A percentile compares a stretch with the other conserved stretches of the same genome.
Evolutionary conservation across 2,888 invertebrate species (phyloP).

Genomic region (Syrista parreyssii): DNA sequence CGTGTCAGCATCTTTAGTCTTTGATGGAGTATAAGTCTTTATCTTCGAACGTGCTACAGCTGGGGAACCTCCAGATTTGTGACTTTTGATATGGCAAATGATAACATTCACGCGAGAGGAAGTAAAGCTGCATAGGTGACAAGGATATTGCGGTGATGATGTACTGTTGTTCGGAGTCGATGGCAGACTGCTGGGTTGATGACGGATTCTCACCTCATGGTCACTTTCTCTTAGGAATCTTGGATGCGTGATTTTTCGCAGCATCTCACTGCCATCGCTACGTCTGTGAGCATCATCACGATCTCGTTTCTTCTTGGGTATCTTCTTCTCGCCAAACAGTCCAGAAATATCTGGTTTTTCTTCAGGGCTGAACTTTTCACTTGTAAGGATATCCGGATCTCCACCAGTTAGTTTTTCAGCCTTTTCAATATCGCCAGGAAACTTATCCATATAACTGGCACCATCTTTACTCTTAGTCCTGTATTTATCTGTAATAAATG

Average conservation of each 20-base stretch:
- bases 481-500: slow-evolving; percentile 69
- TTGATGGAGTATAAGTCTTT: slow-evolving; percentile 42
- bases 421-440: slow-evolving; percentile 79
- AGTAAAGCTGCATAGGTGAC: slow-evolving; percentile 75
- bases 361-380: slow-evolving; percentile 70
- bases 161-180: slow-evolving; percentile 42
- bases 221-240: slow-evolving; percentile 67
- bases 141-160: slow-evolving; percentile 67
- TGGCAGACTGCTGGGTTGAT: slow-evolving; percentile 66
- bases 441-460: slow-evolving; percentile 77
- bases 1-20: slow-evolving; percentile 26
- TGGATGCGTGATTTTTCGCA: slow-evolving; percentile 66
- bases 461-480: slow-evolving; percentile 72
- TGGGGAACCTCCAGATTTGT: slow-evolving; percentile 68
- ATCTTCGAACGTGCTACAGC: slow-evolving; percentile 42
- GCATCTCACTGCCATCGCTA: slow-evolving; percentile 39
- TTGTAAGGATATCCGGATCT: slow-evolving; percentile 76
- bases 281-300: slow-evolving; percentile 44
- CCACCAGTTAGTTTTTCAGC: slow-evolving; percentile 81
- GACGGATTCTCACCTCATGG: slow-evolving; percentile 75
- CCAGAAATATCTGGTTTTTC: slow-evolving; percentile 69
- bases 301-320: slow-evolving; percentile 59
- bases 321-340: slow-evolving; percentile 69
- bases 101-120: slow-evolving; percentile 79
- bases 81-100: slow-evolving; percentile 79